Evolutionary conservation across 2,888 invertebrate genomes (phyloP), one percentile per base, ranked within the genome.

Genomic region (Xestia ashworthii): DNA sequence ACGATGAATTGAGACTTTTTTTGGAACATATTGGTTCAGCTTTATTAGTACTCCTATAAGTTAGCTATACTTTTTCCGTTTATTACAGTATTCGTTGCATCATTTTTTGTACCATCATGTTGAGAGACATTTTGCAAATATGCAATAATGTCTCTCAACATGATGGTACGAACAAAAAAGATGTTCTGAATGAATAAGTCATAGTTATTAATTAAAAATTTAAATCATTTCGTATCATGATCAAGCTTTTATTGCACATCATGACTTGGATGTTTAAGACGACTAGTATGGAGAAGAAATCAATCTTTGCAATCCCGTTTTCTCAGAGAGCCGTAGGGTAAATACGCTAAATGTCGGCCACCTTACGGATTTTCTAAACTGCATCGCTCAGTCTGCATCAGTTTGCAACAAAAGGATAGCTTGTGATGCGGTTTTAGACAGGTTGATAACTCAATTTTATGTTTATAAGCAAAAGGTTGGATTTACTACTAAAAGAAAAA

Each of bases 1-100:
- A 75, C 80, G 75, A 76, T 84, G 74, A 82, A 64, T 71, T 75
- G 87, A 41, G 76, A 62, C 53, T 79, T 55, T 79, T 67, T 79
- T 67, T 60, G 66, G 19, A 66, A 71, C 22, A 64, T n/a, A 76
- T 70, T 38, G 53, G 9, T 44, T 71, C 53, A 38, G 64, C 5
- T 60, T 60, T 66, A 71, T 77, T 71, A 22, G 44, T 66, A 46
- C 44, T 67, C 4, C 32, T 48, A 25, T 41, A n/a, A 73, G 38
- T 14, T 60, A 48, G 46, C 60, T 41, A 38, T 22, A 19, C 22
- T 25, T 44, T 50, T 58, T n/a, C 1, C 22, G 25, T 64, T 12
- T 25, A 25, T 62, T 44, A 44, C 48, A 46, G 32, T 48, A 32
- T 68, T 50, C 1, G 62, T 62, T 80, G 11, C 48, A n/a, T 71